A percentile compares a stretch with the other conserved stretches of the same genome.
Evolutionary conservation across 2,888 invertebrate species (phyloP).

Genomic region (Drosophila rellima): DNA sequence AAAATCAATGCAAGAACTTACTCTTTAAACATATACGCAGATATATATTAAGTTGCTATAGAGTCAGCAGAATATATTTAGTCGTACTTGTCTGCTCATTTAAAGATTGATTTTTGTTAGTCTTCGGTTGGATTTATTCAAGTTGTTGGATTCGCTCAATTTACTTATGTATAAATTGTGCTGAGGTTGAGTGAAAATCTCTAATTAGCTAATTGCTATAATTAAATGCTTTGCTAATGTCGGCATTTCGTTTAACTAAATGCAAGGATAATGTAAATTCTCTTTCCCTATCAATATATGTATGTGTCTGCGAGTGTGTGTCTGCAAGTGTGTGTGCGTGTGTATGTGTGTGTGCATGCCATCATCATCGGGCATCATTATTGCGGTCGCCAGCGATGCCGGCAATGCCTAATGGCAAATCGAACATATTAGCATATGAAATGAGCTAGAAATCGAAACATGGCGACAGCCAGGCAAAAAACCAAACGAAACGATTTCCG

Average conservation of each 20-base stretch:
- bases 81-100: constrained; percentile 32
- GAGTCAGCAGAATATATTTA: constrained; percentile 49
- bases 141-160: constrained; percentile 35
- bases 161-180: constrained; percentile 46
- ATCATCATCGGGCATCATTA: constrained; percentile 69
- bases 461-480: constrained; percentile 66
- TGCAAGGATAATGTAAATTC: constrained; percentile 79
- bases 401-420: constrained; percentile 74
- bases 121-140: constrained; percentile 13
- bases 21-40: constrained; percentile 27
- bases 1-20: constrained; percentile 40
- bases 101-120: constrained; percentile 66
- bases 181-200: constrained; percentile 64
- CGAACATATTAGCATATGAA: constrained; percentile 83
- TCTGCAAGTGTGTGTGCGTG: constrained; percentile 15
- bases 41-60: constrained; percentile 35
- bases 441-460: constrained; percentile 80
- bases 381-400: constrained; percentile 64
- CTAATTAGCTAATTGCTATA: constrained; percentile 83
- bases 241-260: constrained; percentile 72
- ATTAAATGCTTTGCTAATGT: constrained; percentile 80
- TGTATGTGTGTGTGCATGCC: constrained; percentile 25
- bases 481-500: constrained; percentile 64
- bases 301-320: background rate
- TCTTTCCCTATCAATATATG: constrained; percentile 3